Conservation (phyloP, 2,113 vertebrate species). For the Hystrix cristata region DNA sequence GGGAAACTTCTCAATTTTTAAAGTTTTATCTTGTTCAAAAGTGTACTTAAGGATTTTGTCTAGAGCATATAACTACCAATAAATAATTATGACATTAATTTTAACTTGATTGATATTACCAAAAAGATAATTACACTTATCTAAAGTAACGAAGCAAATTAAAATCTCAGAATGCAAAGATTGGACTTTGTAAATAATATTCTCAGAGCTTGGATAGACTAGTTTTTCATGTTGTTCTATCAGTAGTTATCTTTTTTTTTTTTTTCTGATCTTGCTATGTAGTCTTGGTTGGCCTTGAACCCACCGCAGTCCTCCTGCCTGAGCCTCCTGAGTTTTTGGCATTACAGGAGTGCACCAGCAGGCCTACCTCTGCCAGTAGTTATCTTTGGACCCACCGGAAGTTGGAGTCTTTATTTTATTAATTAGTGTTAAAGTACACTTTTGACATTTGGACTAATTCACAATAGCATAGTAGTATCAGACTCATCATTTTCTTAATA, state of each 20-base stretch:
- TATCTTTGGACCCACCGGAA: constrained; percentile 16
- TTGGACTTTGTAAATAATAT: neutral
- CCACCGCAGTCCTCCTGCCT: no score
- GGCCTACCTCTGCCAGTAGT: neutral
- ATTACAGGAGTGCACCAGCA: no score
- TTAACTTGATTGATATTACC: neutral
- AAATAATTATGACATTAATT: constrained; percentile 53
- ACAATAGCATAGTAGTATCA: neutral
- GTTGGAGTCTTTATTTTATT: constrained; percentile 33
- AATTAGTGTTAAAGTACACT: constrained; percentile 32
- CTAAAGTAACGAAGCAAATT: constrained; percentile 29
- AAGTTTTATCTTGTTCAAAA: constrained; percentile 28
- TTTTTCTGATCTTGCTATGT: no score
- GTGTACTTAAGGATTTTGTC: constrained; percentile 34
- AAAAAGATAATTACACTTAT: constrained; percentile 27
- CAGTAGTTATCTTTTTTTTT: neutral
- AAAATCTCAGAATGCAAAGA: constrained; percentile 60
- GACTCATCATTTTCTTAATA: constrained; percentile 34
- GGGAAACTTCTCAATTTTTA: constrained; percentile 41
- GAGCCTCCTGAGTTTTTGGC: no score
- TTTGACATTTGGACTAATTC: constrained; percentile 24
- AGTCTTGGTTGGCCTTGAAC: no score
- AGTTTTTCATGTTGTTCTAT: constrained; percentile 27
- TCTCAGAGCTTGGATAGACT: neutral
- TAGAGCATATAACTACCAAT: constrained; percentile 12